These are phyloP conservation scores for Coelopa frigida DNA, from an alignment of 1,140 invertebrate genomes.

Conservation along the genomic window DNA sequence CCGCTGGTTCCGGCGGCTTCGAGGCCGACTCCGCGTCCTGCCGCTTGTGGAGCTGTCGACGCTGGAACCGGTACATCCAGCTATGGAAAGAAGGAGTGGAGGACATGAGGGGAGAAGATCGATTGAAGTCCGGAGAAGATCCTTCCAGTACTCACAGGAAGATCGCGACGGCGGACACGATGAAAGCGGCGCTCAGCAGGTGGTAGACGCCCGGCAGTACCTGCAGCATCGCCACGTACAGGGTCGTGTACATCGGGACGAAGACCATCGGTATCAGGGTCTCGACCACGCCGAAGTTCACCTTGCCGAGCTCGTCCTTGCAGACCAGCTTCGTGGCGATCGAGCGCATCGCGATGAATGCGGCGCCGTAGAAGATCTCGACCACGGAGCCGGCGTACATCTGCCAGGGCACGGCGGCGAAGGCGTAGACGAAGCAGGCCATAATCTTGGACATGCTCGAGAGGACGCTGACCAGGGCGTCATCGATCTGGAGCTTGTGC, in stretches of 20 bases:
- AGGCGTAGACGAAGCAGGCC: conserved; percentile 71
- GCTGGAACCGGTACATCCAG: conserved; percentile 41
- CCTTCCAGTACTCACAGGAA: conserved; percentile 63
- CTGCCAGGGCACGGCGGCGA: conserved; percentile 64
- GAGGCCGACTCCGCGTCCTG: not conserved
- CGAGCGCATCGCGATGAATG: conserved; percentile 72
- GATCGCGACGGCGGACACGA: conserved; percentile 66
- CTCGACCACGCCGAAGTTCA: conserved; percentile 73
- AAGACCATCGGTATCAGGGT: conserved; percentile 72
- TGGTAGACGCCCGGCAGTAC: conserved; percentile 72
- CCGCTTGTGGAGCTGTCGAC: conserved; percentile 18
- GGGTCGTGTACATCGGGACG: conserved; percentile 69
- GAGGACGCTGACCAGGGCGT: conserved; percentile 70
- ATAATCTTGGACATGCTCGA: conserved; percentile 73
- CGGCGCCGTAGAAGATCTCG: conserved; percentile 71
- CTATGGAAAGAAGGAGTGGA: conserved; percentile 10
- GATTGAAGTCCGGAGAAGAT: no score
- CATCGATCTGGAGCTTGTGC: conserved; percentile 69
- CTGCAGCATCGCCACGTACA: conserved; percentile 64
- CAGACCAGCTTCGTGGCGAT: conserved; percentile 71
- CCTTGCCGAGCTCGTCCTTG: conserved; percentile 61
- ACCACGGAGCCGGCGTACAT: conserved; percentile 74
- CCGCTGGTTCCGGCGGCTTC: conserved; percentile 11
- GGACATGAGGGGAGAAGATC: not conserved
- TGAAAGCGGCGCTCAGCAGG: conserved; percentile 66